phyloP scores from a whole-genome alignment of 2,797 vertebrate species.

The Coracias cyanogaster region DNA sequence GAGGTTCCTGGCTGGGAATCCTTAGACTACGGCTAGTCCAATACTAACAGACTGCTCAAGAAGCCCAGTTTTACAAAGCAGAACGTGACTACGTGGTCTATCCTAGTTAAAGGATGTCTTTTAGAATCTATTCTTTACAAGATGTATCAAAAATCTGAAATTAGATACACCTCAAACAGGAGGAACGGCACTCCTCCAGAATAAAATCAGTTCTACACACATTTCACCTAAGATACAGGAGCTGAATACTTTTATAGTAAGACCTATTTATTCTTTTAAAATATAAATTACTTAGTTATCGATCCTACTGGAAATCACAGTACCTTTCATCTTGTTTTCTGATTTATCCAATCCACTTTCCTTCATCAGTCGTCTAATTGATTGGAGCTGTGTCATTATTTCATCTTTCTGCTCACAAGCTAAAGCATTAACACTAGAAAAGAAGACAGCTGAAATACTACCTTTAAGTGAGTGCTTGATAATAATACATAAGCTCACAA shows the following conservation, averaged over 20 bases:
- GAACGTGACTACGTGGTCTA: not conserved
- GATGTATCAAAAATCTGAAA: not conserved
- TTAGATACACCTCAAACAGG: not conserved
- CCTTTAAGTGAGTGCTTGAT: not conserved
- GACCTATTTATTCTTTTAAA: not conserved
- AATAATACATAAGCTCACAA: not conserved
- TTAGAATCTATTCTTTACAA: not conserved
- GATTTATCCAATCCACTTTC: constrained; percentile 91
- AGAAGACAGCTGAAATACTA: not conserved
- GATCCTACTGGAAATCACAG: not conserved
- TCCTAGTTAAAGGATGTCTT: not conserved
- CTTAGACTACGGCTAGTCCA: not conserved
- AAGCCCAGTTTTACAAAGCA: not conserved
- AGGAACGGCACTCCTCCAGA: not conserved
- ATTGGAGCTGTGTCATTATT: constrained; percentile 92
- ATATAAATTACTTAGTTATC: not conserved
- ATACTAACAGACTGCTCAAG: not conserved
- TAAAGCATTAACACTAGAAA: constrained; percentile 87
- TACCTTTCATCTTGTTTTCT: constrained; percentile 81
- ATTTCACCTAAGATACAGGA: not conserved
- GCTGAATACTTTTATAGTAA: not conserved
- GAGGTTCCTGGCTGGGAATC: not conserved
- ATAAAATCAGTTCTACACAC: not conserved
- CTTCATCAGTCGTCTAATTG: constrained; percentile 90
- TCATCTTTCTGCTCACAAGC: constrained; percentile 92